These are phyloP conservation scores for Lethenteron camtschaticum DNA, from an alignment of 2,113 vertebrate species.

Conservation along the genomic window DNA sequence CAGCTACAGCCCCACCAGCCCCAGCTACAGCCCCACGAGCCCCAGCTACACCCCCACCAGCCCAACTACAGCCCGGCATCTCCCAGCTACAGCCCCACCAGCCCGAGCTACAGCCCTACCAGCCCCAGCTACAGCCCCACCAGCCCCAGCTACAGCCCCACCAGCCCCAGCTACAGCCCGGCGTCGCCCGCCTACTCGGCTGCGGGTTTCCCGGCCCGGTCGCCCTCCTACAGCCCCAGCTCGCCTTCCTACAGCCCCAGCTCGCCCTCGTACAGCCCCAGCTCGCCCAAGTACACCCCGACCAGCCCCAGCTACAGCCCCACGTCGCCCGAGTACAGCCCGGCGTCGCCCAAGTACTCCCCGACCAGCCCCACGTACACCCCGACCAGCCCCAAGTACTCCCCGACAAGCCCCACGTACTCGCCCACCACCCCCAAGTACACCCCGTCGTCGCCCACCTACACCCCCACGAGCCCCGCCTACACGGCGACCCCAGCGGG, in stretches of 20 bases:
- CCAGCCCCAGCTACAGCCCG: conserved; percentile 59
- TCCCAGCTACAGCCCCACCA: conserved; percentile 13
- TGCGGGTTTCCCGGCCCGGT: conserved; percentile 6
- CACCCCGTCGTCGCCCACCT: conserved; percentile 42
- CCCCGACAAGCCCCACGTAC: conserved; percentile 39
- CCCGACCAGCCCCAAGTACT: conserved; percentile 54
- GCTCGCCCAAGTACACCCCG: conserved; percentile 42
- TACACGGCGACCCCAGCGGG: conserved; percentile 35
- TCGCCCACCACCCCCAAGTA: conserved; percentile 39
- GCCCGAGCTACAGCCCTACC: conserved; percentile 54
- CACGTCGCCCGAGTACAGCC: conserved; percentile 29
- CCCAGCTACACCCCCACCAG: conserved; percentile 51
- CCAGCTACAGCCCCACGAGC: conserved; percentile 52
- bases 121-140: conserved; percentile 59
- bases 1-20: conserved; percentile 9
- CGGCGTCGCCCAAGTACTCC: conserved; percentile 46
- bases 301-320: conserved; percentile 38
- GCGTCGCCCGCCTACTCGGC: conserved; percentile 13
- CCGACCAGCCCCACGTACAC: conserved; percentile 55
- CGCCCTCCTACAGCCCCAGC: conserved; percentile 49
- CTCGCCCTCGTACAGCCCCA: conserved; percentile 53
- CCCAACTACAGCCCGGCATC: conserved; percentile 37
- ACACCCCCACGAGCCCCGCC: conserved; percentile 42
- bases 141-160: conserved; percentile 53
- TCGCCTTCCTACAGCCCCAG: conserved; percentile 31